Evolutionary conservation across 1,140 invertebrate species (phyloP).

Genomic region (Uloborus diversus): DNA sequence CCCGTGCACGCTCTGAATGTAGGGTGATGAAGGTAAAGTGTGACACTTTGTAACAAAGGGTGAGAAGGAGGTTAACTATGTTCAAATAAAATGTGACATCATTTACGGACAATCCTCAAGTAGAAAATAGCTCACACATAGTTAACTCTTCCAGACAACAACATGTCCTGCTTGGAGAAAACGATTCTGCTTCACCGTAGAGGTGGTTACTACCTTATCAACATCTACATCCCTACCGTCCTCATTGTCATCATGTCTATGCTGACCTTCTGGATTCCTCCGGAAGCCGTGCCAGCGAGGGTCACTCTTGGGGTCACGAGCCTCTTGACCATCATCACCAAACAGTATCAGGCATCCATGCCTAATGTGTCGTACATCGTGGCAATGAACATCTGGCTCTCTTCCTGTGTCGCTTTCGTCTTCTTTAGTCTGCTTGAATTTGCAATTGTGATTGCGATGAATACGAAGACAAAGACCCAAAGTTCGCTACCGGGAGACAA

Average conservation of each 20-base stretch:
- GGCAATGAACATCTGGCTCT: constrained; percentile 87
- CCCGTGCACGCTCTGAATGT: not conserved
- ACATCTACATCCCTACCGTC: constrained; percentile 62
- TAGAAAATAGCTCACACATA: no score
- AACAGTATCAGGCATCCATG: constrained; percentile 46
- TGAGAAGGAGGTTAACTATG: not conserved
- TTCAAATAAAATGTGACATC: not conserved
- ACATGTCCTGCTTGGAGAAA: constrained; percentile 27
- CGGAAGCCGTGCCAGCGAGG: constrained; percentile 62
- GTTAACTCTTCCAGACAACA: no score
- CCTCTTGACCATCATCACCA: constrained; percentile 46
- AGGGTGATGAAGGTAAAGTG: not conserved
- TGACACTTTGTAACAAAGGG: not conserved
- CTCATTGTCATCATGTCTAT: constrained; percentile 63
- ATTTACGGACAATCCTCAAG: not conserved
- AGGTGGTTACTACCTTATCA: constrained; percentile 62
- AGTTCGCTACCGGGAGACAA: not conserved
- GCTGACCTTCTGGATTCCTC: constrained; percentile 63
- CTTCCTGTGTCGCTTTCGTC: constrained; percentile 86
- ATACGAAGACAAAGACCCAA: not conserved
- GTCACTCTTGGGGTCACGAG: constrained; percentile 56
- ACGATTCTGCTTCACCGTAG: constrained; percentile 49
- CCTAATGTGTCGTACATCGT: constrained; percentile 62
- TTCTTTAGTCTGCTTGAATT: constrained; percentile 80
- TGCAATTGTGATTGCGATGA: constrained; percentile 28